Base-by-base conservation (phyloP, 2,888 invertebrate genomes). In the Caenorhabditis wallacei region DNA sequence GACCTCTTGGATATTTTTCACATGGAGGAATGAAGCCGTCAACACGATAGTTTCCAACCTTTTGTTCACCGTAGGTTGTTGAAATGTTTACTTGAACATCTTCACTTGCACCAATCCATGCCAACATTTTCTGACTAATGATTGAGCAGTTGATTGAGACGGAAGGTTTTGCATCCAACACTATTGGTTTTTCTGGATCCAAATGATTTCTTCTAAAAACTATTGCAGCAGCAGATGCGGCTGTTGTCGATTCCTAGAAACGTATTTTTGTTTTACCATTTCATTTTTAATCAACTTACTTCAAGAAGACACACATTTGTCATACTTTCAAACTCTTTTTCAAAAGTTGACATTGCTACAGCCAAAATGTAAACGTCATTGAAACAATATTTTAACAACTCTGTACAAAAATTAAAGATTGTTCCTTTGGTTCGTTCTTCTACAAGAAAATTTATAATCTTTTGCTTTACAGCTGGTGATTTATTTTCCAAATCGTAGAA, bases 331-430 rank as follows among this genome's bases (percentile, higher is more conserved):
- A 66, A 66, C 20, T 8, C 37, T 13, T 11, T 20, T 35, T 66
- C 66, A n/a, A 66, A 66, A 11, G 13, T 13, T 1, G 53, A 16
- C 51, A 66, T 30, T 11, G 66, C 35, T 1, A 16, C 10, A 0
- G 66, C 53, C 53, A 66, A 22, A 2, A 66, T 53, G 16, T 37
- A 53, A 11, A 66, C 66, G 20, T 66, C 66, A 13, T 66, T 66
- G 24, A 30, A 66, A 24, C 66, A 66, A 35, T 66, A 66, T 2
- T 40, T 22, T 3, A 53, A 20, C 11, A 66, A 1, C 16, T 66
- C 66, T 0, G 35, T 5, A 13, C 22, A 10, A 20, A 66, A 66
- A 24, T 66, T 66, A 37, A 66, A 66, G 4, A 16, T 26, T 48
- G 8, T 63, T 1, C 18, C 30, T 16, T 2, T 24, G 13, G 26